Base-by-base conservation (phyloP, 2,888 invertebrate species). In the Tupiocoris notatus region DNA sequence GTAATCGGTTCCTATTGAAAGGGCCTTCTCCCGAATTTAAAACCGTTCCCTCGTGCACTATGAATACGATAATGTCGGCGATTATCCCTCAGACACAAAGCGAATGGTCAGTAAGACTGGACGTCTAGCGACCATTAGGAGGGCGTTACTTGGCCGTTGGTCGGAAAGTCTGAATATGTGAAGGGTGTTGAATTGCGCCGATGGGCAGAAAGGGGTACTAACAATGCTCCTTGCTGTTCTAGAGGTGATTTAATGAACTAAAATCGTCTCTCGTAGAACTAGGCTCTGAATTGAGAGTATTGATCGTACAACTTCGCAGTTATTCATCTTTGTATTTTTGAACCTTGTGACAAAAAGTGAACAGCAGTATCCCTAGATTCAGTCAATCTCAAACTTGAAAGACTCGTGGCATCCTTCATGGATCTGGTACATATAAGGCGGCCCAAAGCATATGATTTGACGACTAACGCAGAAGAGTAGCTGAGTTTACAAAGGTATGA, bases 201-300 rank as follows among this genome's bases (percentile, higher is more conserved):
- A 39, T 39, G 39, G 39, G 39, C 12, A 12, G 6, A 39, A 39
- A 39, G 39, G 39, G 39, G 39, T 39, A 3, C 39, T 39, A 39
- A 39, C 12, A 12, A 39, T 39, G 39, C 39, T 39, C 6, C 39
- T 39, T 3, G 6, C 6, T 7, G 6, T 3, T 12, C 39, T 21
- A 21, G 21, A 66, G 67, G 70, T 58, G 59, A 70, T 70, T 70
- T 70, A 70, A 70, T 70, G 59, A 70, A 59, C 70, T 54, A 59
- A 25, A 24, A 70, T 70, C 59, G 24, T 58, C 24, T 21, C 23
- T 16, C n/a, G 3, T n/a, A n/a, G 59, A 59, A 3, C 39, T 39
- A 39, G 39, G 39, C 39, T 39, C n/a, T n/a, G n/a, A n/a, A 39
- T 39, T 39, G 39, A 39, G 6, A 39, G 39, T 39, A 39, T 39